A percentile compares a stretch with the other conserved stretches of the same genome.
These are phyloP conservation scores for Alouatta palliata DNA, from an alignment of 2,113 vertebrate genomes.

Conservation along the genomic window DNA sequence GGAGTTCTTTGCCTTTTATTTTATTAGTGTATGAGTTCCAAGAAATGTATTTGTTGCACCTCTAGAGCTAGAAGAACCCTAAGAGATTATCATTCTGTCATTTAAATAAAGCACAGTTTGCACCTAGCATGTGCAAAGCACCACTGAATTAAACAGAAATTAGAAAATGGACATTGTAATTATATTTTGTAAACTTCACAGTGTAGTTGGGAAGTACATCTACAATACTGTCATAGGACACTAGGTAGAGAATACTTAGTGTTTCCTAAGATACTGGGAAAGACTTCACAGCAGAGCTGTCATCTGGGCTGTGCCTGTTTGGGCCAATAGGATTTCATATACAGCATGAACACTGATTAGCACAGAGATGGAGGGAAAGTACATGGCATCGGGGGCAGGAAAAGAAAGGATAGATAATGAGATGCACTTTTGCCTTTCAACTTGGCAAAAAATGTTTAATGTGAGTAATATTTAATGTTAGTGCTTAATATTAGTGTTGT, in stretches of 20 bases:
- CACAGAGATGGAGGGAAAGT: neutral
- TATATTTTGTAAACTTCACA: neutral
- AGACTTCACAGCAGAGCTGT: neutral
- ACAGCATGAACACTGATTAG: neutral
- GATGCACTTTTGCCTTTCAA: neutral
- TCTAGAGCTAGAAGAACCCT: neutral
- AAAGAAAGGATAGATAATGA: neutral
- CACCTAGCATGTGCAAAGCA: neutral
- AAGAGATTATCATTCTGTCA: neutral
- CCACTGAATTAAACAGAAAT: neutral
- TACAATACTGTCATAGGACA: neutral
- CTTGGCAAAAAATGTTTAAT: neutral
- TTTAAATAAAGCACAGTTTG: neutral
- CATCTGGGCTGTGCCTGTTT: neutral
- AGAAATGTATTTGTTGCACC: neutral
- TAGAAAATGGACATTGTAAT: neutral
- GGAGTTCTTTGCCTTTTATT: neutral
- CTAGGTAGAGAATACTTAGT: neutral
- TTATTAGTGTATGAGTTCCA: neutral
- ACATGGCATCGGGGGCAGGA: neutral
- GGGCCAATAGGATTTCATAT: neutral
- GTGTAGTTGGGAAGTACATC: neutral
- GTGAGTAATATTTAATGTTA: neutral
- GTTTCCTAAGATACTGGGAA: neutral
- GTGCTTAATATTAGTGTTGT: neutral